phyloP scores from a whole-genome alignment of 2,888 invertebrate genomes.

The Aelia acuminata region DNA sequence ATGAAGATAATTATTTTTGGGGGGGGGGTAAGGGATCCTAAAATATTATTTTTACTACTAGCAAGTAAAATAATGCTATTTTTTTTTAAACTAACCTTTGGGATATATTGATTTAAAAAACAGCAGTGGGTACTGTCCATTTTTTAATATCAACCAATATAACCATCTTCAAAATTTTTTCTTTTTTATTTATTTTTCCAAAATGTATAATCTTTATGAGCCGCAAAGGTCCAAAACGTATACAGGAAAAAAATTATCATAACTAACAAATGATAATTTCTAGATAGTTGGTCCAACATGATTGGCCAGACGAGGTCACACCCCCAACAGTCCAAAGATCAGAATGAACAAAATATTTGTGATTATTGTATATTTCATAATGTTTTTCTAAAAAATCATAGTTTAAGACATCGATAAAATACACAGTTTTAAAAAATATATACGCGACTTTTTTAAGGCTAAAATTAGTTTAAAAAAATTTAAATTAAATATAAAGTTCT shows the following conservation, averaged over 20 bases:
- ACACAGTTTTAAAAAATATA: no score
- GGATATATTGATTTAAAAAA: no score
- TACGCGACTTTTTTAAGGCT: no score
- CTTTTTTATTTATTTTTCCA: neutral
- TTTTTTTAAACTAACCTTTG: no score
- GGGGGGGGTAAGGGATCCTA: no score
- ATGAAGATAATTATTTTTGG: no score
- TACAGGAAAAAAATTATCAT: slow-evolving; percentile 23
- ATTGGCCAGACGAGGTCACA: slow-evolving; percentile 47
- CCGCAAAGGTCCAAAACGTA: slow-evolving; percentile 23
- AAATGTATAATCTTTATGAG: neutral
- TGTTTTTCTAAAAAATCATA: neutral
- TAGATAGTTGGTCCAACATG: slow-evolving; percentile 23
- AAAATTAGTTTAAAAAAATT: no score
- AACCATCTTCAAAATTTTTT: neutral
- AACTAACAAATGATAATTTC: slow-evolving; percentile 22
- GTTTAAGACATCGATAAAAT: neutral
- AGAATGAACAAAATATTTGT: slow-evolving; percentile 11
- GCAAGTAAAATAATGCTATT: no score
- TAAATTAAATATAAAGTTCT: neutral
- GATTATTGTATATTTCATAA: slow-evolving; percentile 39
- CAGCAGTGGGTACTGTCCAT: no score
- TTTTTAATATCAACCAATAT: neutral
- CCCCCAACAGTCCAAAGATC: slow-evolving; percentile 42
- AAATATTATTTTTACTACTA: no score